These are phyloP conservation scores for Ophioderma brevispina DNA, from an alignment of 35 echinoderm and acorn worm genomes.

Conservation along the genomic window DNA sequence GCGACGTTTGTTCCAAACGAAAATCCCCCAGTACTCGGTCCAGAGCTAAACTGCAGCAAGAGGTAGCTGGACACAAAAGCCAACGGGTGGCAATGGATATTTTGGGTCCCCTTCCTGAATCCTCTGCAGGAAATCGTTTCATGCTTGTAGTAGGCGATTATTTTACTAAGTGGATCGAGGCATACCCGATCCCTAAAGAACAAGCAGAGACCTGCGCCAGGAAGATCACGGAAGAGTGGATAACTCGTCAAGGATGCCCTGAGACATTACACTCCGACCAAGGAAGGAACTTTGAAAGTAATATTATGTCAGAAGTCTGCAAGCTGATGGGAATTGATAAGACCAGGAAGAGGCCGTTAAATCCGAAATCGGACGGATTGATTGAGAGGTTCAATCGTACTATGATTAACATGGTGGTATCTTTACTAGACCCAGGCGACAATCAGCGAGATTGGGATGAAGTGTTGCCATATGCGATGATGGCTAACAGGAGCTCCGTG, in stretches of 20 bases:
- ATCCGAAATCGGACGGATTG: constrained; percentile 55
- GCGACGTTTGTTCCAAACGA: background rate
- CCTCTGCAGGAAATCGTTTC: no score
- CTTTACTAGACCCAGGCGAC: background rate
- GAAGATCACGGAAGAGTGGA: no score
- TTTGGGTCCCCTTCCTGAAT: no score
- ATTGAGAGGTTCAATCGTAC: constrained; percentile 66
- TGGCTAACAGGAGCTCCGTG: background rate
- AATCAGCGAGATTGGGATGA: background rate
- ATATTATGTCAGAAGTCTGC: constrained; percentile 48
- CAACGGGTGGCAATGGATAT: constrained; percentile 60
- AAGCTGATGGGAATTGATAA: no score
- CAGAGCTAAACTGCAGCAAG: constrained; percentile 15
- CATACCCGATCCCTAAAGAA: constrained; percentile 60
- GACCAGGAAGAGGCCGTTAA: constrained; percentile 62
- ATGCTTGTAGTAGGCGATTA: constrained; percentile 77
- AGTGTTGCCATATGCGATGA: background rate
- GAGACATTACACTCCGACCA: constrained; percentile 24
- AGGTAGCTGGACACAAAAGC: constrained; percentile 16
- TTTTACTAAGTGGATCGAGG: constrained; percentile 83
- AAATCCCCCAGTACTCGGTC: constrained; percentile 17
- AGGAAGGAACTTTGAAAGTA: constrained; percentile 67
- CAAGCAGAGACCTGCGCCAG: constrained; percentile 9
- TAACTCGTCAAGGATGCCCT: no score
- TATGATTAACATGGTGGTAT: constrained; percentile 16